phyloP scores from a whole-genome alignment of 92 coral and sea anemone species.

The Hydrozoanthus gracilis region DNA sequence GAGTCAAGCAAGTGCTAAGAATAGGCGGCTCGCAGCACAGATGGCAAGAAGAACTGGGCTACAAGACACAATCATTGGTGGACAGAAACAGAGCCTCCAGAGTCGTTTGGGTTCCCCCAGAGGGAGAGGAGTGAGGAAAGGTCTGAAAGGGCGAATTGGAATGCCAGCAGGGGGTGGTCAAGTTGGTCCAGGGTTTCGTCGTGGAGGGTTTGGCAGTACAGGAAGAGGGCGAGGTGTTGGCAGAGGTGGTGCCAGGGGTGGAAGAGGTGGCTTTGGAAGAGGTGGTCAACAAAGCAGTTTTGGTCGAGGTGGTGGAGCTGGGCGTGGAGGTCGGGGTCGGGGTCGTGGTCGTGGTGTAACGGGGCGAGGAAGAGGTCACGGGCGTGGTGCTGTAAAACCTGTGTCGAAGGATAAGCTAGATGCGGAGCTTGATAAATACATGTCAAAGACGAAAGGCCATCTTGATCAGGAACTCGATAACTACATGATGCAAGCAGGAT shows the following conservation, averaged over 20 bases:
- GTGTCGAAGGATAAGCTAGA: conserved; percentile 83
- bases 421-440: conserved; percentile 91
- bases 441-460: conserved; percentile 94
- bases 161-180: conserved; percentile 44
- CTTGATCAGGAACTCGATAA: conserved; percentile 94
- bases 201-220: conserved; percentile 32
- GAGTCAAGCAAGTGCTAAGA: conserved; percentile 85
- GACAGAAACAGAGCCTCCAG: conserved; percentile 45
- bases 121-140: conserved; percentile 52
- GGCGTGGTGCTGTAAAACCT: conserved; percentile 56
- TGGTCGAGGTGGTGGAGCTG: conserved; percentile 62
- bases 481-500: conserved; percentile 83
- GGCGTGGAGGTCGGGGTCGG: conserved; percentile 62
- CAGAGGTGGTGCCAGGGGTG: conserved; percentile 60
- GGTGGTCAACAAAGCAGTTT: conserved; percentile 60
- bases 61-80: conserved; percentile 72
- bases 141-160: conserved; percentile 33
- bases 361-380: conserved; percentile 73
- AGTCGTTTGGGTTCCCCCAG: conserved; percentile 82
- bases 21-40: conserved; percentile 96
- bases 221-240: conserved; percentile 50
- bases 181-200: conserved; percentile 32
- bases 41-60: conserved; percentile 96
- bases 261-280: conserved; percentile 60
- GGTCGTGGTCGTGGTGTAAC: conserved; percentile 71